phyloP scores from a whole-genome alignment of 2,888 invertebrate species.

The Nomada flava region DNA sequence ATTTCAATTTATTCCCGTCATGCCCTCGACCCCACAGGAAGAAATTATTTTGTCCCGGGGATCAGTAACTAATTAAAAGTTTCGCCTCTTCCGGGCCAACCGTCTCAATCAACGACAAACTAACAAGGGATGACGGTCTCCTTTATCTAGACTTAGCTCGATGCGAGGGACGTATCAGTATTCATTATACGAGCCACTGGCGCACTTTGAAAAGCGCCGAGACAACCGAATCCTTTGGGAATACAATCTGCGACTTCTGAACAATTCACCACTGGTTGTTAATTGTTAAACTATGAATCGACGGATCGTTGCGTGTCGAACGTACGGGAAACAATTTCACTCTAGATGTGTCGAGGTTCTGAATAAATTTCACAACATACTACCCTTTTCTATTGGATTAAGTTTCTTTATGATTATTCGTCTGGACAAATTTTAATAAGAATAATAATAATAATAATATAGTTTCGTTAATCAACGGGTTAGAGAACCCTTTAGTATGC shows the following conservation, averaged over 20 bases:
- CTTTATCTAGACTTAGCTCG: constrained; percentile 58
- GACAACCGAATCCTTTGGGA: constrained; percentile 41
- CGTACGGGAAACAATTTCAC: neutral
- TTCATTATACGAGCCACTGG: constrained; percentile 61
- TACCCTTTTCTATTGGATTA: no score
- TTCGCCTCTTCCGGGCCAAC: constrained; percentile 55
- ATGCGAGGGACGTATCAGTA: constrained; percentile 54
- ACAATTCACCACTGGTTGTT: constrained; percentile 31
- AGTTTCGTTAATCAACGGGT: no score
- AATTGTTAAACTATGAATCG: constrained; percentile 26
- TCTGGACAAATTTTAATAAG: no score
- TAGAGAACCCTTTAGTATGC: no score
- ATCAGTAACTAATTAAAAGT: constrained; percentile 79
- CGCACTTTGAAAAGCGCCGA: constrained; percentile 37
- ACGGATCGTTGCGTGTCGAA: neutral
- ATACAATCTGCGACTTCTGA: constrained; percentile 40
- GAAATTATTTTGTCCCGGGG: constrained; percentile 64
- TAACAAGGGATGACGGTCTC: constrained; percentile 54
- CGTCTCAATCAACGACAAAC: constrained; percentile 55
- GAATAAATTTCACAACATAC: neutral
- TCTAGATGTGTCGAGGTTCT: neutral
- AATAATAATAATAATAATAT: no score
- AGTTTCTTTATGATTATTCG: no score
- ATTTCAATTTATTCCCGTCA: constrained; percentile 70
- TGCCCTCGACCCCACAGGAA: constrained; percentile 41